A percentile compares a stretch with the other conserved stretches of the same genome.
These are phyloP conservation scores for Erpetoichthys calabaricus DNA, from an alignment of 2,797 vertebrate genomes.

Conservation along the genomic window DNA sequence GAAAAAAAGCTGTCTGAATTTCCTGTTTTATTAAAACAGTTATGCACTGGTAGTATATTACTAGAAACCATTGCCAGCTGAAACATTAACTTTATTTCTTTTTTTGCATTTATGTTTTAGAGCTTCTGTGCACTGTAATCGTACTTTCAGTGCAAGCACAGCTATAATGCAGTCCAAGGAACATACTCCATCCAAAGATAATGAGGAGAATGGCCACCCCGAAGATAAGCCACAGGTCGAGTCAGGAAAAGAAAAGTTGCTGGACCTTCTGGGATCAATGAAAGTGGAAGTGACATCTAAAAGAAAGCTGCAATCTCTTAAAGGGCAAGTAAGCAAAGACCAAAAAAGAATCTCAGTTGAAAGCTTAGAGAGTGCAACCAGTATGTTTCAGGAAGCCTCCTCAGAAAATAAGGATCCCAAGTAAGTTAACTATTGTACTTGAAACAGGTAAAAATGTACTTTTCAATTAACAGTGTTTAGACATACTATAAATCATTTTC, in stretches of 20 bases:
- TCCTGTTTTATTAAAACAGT: too few species aligned
- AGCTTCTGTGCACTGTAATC: too few species aligned
- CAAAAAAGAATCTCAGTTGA: conserved; percentile 10
- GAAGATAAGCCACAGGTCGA: conserved; percentile 11
- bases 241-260: conserved; percentile 49
- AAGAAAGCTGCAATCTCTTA: conserved; percentile 36
- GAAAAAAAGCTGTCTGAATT: too few species aligned
- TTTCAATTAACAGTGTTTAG: neutral
- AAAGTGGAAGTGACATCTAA: conserved; percentile 67
- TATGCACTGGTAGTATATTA: too few species aligned
- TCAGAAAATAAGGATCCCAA: conserved; percentile 27
- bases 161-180: too few species aligned
- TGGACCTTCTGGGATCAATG: conserved; percentile 66
- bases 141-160: too few species aligned
- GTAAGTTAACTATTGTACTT: conserved; percentile 33
- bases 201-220: conserved; percentile 8
- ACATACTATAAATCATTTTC: neutral
- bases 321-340: conserved; percentile 21
- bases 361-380: conserved; percentile 28
- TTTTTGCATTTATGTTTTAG: too few species aligned
- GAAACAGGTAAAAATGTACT: neutral
- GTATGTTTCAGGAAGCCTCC: conserved; percentile 38
- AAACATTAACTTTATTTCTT: too few species aligned
- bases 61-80: too few species aligned
- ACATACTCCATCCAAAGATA: conserved; percentile 6